Conservation (phyloP, 2,113 vertebrate species). For the human (Homo sapiens) region GRCh38 chr14:50965501-50966000, state of each 20-base stretch:
- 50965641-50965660: too few relatives aligned
- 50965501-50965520: background rate
- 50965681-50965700: too few relatives aligned
- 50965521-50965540: background rate
- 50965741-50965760: background rate
- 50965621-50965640: background rate
- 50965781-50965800: background rate
- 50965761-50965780: background rate
- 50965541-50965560: background rate
- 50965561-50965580: background rate
- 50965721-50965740: background rate
- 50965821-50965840: background rate
- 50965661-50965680: too few relatives aligned
- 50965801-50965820: background rate
- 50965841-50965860: background rate
- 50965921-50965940: background rate
- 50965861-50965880: background rate
- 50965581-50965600: background rate
- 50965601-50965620: background rate
- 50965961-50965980: background rate
- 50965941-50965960: background rate
- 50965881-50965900: background rate
- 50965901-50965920: background rate
- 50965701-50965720: too few relatives aligned
- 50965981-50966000: background rate